phyloP scores from a whole-genome alignment of 2,888 invertebrate genomes.

The Trachelus tabidus region DNA sequence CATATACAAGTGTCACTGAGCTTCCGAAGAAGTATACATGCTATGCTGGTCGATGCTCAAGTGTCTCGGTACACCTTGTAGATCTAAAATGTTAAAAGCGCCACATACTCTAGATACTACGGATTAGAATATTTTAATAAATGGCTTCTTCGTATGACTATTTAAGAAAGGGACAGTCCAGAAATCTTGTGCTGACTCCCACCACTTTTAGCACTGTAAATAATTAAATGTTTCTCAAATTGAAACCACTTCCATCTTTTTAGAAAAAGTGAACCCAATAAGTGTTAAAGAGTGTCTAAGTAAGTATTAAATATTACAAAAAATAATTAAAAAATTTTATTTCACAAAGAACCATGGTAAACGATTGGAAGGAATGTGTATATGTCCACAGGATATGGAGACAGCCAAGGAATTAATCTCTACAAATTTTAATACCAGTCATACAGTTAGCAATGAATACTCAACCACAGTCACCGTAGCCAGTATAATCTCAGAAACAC shows the following conservation, averaged over 20 bases:
- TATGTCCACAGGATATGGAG: conserved; percentile 33
- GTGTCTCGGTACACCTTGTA: too few species aligned
- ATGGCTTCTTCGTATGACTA: conserved; percentile 19
- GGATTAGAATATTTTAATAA: conserved; percentile 36
- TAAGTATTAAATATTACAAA: background rate
- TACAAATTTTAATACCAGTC: background rate
- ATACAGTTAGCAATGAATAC: background rate
- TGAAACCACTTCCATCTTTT: background rate
- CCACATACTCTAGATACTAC: background rate
- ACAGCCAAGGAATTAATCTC: conserved; percentile 1
- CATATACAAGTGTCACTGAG: background rate
- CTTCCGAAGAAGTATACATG: background rate
- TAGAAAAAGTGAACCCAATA: background rate
- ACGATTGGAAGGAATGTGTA: conserved; percentile 24
- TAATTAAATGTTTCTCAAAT: conserved; percentile 30
- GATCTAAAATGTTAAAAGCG: too few species aligned
- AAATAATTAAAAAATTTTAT: background rate
- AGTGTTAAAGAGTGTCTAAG: background rate
- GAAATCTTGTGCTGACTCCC: conserved; percentile 26
- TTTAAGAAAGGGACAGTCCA: conserved; percentile 34
- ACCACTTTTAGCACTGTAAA: conserved; percentile 28
- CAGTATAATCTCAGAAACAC: conserved; percentile 26
- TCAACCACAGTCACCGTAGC: background rate
- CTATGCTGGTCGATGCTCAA: too few species aligned
- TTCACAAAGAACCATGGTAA: background rate